Conservation (phyloP, 2,888 invertebrate genomes). For the Caenorhabditis plicata region DNA sequence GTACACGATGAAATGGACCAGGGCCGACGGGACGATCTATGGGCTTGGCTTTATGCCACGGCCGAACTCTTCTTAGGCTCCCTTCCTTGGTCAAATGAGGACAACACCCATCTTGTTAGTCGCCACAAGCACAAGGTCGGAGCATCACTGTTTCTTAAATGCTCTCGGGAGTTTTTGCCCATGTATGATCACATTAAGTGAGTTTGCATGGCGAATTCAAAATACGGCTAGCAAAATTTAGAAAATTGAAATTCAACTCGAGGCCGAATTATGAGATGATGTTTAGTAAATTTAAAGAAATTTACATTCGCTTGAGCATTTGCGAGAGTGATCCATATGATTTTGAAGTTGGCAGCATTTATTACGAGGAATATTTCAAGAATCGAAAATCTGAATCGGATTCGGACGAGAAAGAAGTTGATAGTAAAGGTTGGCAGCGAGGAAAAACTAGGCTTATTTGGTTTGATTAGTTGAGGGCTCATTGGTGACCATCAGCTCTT, state of each 20-base stretch:
- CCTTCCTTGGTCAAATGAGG: slow-evolving; percentile 31
- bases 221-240: background rate
- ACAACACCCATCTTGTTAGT: slow-evolving; percentile 22
- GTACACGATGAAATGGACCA: slow-evolving; percentile 48
- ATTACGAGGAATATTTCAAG: slow-evolving; percentile 12
- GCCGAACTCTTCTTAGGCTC: slow-evolving; percentile 49
- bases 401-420: slow-evolving; percentile 14
- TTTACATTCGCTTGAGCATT: slow-evolving; percentile 17
- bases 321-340: slow-evolving; percentile 24
- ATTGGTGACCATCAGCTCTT: background rate
- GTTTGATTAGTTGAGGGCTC: background rate
- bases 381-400: slow-evolving; percentile 4
- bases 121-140: slow-evolving; percentile 27
- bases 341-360: slow-evolving; percentile 31
- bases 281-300: slow-evolving; percentile 18
- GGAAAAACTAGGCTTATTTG: background rate
- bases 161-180: slow-evolving; percentile 32
- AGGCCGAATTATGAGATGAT: slow-evolving; percentile 37
- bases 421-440: background rate
- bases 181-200: slow-evolving; percentile 39
- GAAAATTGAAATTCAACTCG: slow-evolving; percentile 23
- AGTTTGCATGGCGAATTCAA: background rate
- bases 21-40: slow-evolving; percentile 55
- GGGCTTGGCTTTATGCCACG: slow-evolving; percentile 55
- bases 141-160: slow-evolving; percentile 24